Percentiles rank a stretch among this genome's conserved stretches.
Evolutionary conservation across 2,888 invertebrate species (phyloP).

Genomic region (Acanthosepion lycidas): DNA sequence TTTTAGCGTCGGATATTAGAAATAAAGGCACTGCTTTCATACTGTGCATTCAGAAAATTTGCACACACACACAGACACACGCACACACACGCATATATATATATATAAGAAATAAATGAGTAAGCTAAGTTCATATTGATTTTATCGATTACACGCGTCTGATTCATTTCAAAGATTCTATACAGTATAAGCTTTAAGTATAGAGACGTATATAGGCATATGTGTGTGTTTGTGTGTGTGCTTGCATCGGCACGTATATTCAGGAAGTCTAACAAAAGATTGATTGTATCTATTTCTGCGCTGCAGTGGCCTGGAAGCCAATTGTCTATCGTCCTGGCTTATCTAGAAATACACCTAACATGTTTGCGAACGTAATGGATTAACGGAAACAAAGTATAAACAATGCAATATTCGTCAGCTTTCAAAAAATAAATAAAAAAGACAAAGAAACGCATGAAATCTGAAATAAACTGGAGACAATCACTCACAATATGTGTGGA

Average conservation of each 20-base stretch:
- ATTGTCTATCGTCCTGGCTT: neutral
- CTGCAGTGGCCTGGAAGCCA: neutral
- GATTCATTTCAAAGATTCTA: neutral
- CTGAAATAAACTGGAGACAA: neutral
- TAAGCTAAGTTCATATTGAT: neutral
- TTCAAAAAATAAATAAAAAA: neutral
- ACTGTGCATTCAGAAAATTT: neutral
- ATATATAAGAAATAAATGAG: too few relatives aligned
- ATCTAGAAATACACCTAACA: conserved; percentile 16
- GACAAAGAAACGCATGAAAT: neutral
- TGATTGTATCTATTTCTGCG: conserved; percentile 4
- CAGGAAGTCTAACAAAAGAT: neutral
- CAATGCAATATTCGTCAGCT: neutral
- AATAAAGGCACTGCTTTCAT: neutral
- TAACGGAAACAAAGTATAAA: neutral
- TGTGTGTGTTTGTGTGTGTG: neutral
- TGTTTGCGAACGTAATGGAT: neutral
- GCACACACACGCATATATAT: neutral
- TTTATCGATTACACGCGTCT: neutral
- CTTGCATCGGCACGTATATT: neutral
- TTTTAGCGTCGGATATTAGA: neutral
- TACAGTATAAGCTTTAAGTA: neutral
- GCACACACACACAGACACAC: neutral
- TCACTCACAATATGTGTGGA: neutral
- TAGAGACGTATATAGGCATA: neutral